phyloP scores from a whole-genome alignment of 2,113 vertebrate genomes.

The Benitochromis conjunctus region DNA sequence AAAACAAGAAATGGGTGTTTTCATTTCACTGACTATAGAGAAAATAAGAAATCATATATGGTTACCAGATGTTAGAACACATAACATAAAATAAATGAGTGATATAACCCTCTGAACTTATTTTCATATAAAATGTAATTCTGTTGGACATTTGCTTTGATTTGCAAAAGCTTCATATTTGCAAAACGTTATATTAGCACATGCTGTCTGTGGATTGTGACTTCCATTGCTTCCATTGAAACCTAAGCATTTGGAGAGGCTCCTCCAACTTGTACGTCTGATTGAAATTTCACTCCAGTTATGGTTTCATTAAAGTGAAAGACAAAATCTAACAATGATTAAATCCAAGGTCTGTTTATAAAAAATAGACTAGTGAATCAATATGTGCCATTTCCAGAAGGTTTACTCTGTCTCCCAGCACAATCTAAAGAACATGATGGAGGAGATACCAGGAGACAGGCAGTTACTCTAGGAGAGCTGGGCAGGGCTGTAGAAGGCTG shows the following conservation, averaged over 20 bases:
- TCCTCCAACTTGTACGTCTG: background rate
- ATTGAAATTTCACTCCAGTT: background rate
- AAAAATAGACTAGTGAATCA: background rate
- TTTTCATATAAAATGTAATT: background rate
- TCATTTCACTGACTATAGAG: background rate
- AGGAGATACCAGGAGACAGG: background rate
- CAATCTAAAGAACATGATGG: background rate
- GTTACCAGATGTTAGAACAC: background rate
- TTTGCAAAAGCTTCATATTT: background rate
- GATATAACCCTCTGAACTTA: background rate
- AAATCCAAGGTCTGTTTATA: background rate
- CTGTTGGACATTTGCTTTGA: background rate
- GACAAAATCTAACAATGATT: background rate
- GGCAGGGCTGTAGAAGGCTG: background rate
- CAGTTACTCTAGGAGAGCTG: background rate
- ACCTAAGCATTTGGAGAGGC: background rate
- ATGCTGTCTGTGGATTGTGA: background rate
- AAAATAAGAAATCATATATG: background rate
- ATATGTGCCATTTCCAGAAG: background rate
- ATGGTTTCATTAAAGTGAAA: background rate
- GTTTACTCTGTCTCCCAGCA: background rate
- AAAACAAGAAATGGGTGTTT: background rate
- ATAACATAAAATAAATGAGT: background rate
- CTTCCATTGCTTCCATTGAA: background rate
- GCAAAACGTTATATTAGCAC: background rate